These are phyloP conservation scores for Phaethon lepturus DNA, from an alignment of 2,113 vertebrate species.

Conservation along the genomic window DNA sequence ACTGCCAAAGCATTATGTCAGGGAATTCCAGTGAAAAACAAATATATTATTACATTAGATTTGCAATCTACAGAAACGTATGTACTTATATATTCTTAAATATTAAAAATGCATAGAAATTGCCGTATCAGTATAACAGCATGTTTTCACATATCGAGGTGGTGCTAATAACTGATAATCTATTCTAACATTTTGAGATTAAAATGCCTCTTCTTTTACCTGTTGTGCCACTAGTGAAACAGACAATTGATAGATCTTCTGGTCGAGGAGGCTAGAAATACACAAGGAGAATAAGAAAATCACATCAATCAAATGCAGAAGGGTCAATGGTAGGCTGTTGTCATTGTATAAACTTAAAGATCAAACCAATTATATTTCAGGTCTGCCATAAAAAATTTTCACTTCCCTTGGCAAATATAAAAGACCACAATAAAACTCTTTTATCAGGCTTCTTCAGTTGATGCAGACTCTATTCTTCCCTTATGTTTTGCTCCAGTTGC, in stretches of 20 bases:
- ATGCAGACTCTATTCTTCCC: neutral
- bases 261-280: conserved; percentile 86
- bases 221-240: conserved; percentile 96
- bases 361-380: neutral
- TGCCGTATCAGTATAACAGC: neutral
- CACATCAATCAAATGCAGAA: neutral
- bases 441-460: neutral
- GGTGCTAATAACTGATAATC: neutral
- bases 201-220: conserved; percentile 72
- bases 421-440: neutral
- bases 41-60: neutral
- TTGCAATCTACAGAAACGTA: neutral
- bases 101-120: neutral
- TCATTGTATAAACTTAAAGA: neutral
- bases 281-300: conserved; percentile 35
- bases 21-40: neutral
- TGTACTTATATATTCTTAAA: neutral
- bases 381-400: neutral
- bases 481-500: neutral
- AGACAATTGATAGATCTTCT: conserved; percentile 93
- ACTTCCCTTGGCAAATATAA: neutral
- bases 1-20: neutral
- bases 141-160: neutral
- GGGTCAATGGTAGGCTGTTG: neutral
- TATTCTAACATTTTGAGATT: neutral